Evolutionary conservation across 2,888 invertebrate genomes (phyloP).

Genomic region (Colostygia pectinataria): DNA sequence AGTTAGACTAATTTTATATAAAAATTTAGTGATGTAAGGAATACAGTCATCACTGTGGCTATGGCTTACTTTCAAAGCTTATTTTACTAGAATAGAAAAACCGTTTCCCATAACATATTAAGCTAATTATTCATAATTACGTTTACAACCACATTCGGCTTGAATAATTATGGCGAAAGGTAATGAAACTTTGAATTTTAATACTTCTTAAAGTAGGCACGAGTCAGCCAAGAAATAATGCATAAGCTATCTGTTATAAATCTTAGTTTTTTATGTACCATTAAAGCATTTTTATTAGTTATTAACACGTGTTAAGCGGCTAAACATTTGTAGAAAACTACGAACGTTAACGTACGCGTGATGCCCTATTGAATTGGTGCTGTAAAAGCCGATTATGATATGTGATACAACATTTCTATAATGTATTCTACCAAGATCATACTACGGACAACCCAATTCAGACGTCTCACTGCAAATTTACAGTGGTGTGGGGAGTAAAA

Average conservation of each 20-base stretch:
- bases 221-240: slow-evolving; percentile 65
- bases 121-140: slow-evolving; percentile 26
- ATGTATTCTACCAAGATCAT: too few species aligned
- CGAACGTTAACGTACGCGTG: slow-evolving; percentile 63
- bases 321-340: slow-evolving; percentile 77
- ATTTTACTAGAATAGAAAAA: slow-evolving; percentile 1
- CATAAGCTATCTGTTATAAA: slow-evolving; percentile 75
- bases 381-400: slow-evolving; percentile 15
- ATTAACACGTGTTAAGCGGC: slow-evolving; percentile 80
- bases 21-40: not conserved
- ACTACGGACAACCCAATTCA: not conserved
- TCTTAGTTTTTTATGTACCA: slow-evolving; percentile 81
- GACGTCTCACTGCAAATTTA: too few species aligned
- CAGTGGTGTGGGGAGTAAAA: too few species aligned
- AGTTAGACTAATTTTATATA: too few species aligned
- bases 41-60: not conserved
- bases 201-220: slow-evolving; percentile 49
- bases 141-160: slow-evolving; percentile 32
- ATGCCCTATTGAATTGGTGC: slow-evolving; percentile 25
- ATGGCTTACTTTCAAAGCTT: not conserved
- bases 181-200: slow-evolving; percentile 55
- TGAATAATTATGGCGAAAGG: slow-evolving; percentile 49
- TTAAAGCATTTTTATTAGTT: slow-evolving; percentile 80
- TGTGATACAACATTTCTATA: slow-evolving; percentile 2
- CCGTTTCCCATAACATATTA: slow-evolving; percentile 18